phyloP scores from a whole-genome alignment of 2,888 invertebrate genomes.

The Eurois occulta region DNA sequence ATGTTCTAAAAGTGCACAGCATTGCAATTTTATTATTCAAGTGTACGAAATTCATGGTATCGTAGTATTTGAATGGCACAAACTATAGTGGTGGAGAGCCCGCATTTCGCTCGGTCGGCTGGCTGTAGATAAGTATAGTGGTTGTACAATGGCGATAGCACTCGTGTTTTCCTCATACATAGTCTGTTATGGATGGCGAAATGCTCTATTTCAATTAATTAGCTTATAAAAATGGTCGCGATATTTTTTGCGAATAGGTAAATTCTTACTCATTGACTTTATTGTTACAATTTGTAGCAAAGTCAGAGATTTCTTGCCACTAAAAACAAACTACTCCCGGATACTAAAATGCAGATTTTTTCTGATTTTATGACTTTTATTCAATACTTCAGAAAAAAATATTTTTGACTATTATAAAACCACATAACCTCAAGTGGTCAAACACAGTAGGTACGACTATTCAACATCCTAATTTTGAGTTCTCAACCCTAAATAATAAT shows the following conservation, averaged over 20 bases:
- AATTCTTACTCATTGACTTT: not conserved
- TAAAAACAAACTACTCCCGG: too few relatives aligned
- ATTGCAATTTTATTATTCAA: slow-evolving; percentile 57
- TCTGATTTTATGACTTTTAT: not conserved
- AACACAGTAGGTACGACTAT: not conserved
- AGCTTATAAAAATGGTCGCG: not conserved
- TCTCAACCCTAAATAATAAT: slow-evolving; percentile 22
- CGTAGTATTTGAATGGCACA: slow-evolving; percentile 68
- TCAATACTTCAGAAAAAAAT: not conserved
- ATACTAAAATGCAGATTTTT: not conserved
- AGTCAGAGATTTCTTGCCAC: not conserved
- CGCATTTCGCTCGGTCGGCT: slow-evolving; percentile 79
- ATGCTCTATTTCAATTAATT: slow-evolving; percentile 65
- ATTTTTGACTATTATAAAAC: not conserved
- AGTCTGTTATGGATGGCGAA: slow-evolving; percentile 41
- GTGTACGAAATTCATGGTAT: slow-evolving; percentile 60
- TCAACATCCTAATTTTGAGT: not conserved
- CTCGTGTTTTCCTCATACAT: slow-evolving; percentile 58
- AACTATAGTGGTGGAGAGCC: slow-evolving; percentile 72
- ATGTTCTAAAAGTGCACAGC: slow-evolving; percentile 52
- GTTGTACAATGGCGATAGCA: slow-evolving; percentile 67
- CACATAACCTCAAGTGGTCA: not conserved
- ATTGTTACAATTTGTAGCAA: not conserved
- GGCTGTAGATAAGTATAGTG: slow-evolving; percentile 75
- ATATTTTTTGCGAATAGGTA: not conserved